phyloP scores from a whole-genome alignment of 2,888 invertebrate genomes.

The Pteria penguin region DNA sequence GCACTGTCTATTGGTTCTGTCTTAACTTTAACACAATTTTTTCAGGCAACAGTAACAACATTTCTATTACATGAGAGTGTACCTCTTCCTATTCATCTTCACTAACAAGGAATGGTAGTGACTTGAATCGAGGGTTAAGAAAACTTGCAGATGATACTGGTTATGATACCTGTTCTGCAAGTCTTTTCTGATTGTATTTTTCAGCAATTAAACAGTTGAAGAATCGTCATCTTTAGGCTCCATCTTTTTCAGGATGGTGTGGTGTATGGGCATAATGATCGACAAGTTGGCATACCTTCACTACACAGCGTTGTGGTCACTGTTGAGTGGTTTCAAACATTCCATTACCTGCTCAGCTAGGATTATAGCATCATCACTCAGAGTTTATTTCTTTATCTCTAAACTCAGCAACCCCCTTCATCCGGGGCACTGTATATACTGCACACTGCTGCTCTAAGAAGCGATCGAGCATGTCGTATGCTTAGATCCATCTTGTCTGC shows the following conservation, averaged over 20 bases:
- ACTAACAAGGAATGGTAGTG: neutral
- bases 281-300: conserved; percentile 14
- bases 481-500: conserved; percentile 17
- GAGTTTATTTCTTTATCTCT: conserved; percentile 12
- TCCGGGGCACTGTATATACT: neutral
- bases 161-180: neutral
- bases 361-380: conserved; percentile 2
- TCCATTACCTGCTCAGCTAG: conserved; percentile 19
- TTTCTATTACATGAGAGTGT: neutral
- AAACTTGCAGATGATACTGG: too few species aligned
- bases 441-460: conserved; percentile 10
- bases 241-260: conserved; percentile 11
- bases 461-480: conserved; percentile 16
- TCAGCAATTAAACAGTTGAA: neutral
- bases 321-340: conserved; percentile 10
- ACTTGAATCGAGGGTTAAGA: neutral
- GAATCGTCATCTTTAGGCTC: neutral
- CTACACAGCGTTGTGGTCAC: conserved; percentile 14
- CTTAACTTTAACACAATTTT: neutral
- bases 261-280: conserved; percentile 7
- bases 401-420: neutral
- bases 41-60: neutral
- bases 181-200: conserved; percentile 6
- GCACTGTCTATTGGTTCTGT: neutral
- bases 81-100: neutral